Evolutionary conservation across 2,797 vertebrate species (phyloP), one percentile per base, ranked within the genome.

Genomic region (Avahi laniger): DNA sequence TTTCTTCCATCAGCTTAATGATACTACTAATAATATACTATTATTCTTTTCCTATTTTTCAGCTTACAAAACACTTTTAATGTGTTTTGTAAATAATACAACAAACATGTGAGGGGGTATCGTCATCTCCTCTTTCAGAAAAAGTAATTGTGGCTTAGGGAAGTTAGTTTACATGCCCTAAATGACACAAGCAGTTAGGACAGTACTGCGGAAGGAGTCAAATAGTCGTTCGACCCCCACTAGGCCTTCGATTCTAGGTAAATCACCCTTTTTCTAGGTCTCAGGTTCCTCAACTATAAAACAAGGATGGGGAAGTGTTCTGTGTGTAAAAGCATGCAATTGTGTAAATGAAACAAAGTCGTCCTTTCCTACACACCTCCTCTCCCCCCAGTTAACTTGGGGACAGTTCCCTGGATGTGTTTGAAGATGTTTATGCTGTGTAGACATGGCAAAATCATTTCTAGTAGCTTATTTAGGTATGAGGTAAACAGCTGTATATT

Each of bases 261-360:
- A 85, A 83, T 83, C 50, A 57, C 69, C 48, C 2, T 79, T 93
- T 96, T 92, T 92, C 91, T 94, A 85, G 61, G 93, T 82, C 78
- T 97, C 4, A 7, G 59, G 0, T 69, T 88, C 18, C 33, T 88
- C 52, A 73, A 26, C 48, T 79, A 10, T 52, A 61, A 88, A 81
- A 83, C 15, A 83, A 35, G 9, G 28, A 20, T 59, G 50, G 28
- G 22, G 10, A 89, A 67, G 12, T 81, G 94, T 83, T 89, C 83
- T 89, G 30, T 28, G 52, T 52, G 61, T 57, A 28, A 63, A 82
- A 38, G 35, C 72, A 38, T 43, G 86, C 22, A 73, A 22, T n/a
- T 43, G 18, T 85, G 79, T 67, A 73, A 95, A 72, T 89, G 54
- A 88, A 93, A 70, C 65, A 10, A 33, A 57, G 17, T n/a, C 38